Base-by-base conservation (phyloP, 2,113 vertebrate species). In the Pontoporia blainvillei region DNA sequence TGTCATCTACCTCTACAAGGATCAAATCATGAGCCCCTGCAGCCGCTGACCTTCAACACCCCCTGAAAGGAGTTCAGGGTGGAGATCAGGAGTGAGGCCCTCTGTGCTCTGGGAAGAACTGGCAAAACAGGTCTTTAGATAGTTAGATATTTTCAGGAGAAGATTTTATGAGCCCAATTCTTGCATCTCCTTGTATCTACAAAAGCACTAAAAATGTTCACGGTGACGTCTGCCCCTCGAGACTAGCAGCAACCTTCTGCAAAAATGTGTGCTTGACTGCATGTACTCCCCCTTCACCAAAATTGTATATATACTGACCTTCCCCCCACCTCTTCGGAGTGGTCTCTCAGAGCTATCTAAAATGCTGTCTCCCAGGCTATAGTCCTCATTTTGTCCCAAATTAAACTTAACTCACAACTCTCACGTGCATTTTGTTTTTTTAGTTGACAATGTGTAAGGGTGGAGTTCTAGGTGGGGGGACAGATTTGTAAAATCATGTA, bases 241-340 rank as follows among this genome's bases (percentile, higher is more conserved):
- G 39, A 44, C 0, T 7, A 44, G 39, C 71, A 44, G 71, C 41
- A 44, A 29, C 4, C 7, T 44, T 73, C 8, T 15, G 25, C 39
- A 72, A 44, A 41, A 13, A 72, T 6, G 13, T 29, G 61, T 62
- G 27, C 27, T 29, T 13, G 14, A 15, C 2, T 0, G 0, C 39
- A 73, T 0, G 7, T 4, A 41, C 3, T 44, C 6, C 23, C 39
- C 13, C 25, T 72, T 44, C 71, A 44, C 39, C 39, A 29, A 8
- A 72, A 44, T 29, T 39, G 8, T 12, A 29, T 14, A 4, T 41
- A 72, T 44, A 41, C 14, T 44, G 71, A 73, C 39, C 71, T 15
- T 41, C 23, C 69, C 12, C 69, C 69, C 3, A 27, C 3, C 6
- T 73, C 39, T 73, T 44, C 2, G 27, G 41, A 73, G 72, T 8